These are phyloP conservation scores for Aphidoletes aphidimyza DNA, from an alignment of 2,888 invertebrate genomes.

Conservation along the genomic window DNA sequence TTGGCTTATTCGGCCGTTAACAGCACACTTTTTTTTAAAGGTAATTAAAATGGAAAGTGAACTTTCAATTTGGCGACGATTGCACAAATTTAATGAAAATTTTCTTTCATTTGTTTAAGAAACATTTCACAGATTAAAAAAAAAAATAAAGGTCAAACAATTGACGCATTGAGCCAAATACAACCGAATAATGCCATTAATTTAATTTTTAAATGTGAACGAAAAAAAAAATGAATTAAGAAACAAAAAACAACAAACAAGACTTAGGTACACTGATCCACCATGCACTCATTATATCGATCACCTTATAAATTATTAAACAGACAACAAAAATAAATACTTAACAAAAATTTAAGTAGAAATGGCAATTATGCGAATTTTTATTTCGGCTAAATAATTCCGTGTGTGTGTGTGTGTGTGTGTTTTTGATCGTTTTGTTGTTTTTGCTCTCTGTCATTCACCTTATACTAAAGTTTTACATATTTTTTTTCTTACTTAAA, in stretches of 20 bases:
- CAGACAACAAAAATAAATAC: conserved; percentile 37
- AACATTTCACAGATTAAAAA: neutral
- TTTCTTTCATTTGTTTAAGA: neutral
- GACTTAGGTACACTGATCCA: conserved; percentile 17
- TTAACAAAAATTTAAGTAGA: conserved; percentile 48
- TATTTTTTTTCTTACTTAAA: no score
- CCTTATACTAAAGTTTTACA: neutral
- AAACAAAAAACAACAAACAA: no score
- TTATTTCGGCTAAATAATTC: neutral
- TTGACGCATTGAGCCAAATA: neutral
- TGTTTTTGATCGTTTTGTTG: neutral
- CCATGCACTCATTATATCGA: conserved; percentile 9
- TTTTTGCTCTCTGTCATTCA: neutral
- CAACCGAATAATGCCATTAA: no score
- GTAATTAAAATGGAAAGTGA: conserved; percentile 4
- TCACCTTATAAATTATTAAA: neutral
- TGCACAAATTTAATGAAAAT: neutral
- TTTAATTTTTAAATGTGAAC: neutral
- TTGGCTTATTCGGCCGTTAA: neutral
- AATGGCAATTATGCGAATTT: conserved; percentile 42
- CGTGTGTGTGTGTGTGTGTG: no score
- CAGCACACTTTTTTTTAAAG: neutral
- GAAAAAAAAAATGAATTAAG: neutral
- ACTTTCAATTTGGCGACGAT: neutral
- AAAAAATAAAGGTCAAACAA: neutral